phyloP scores from a whole-genome alignment of 37 sponge, comb jelly and placozoan species.

The Cliona cf. orientalis region DNA sequence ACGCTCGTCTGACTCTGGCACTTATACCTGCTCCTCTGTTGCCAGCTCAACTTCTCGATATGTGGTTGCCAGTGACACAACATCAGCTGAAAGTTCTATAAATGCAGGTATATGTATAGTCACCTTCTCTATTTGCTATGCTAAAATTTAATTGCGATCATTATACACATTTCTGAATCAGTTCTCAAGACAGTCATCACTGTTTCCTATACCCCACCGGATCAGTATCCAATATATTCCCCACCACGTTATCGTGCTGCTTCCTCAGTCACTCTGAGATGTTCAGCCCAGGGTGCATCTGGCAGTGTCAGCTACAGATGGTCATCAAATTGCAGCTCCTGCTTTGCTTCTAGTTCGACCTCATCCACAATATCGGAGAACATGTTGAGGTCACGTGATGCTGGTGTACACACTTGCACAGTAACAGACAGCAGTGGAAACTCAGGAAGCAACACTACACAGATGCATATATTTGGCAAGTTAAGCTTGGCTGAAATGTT shows the following conservation, averaged over 20 bases:
- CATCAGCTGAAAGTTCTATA: neutral
- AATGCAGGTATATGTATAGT: neutral
- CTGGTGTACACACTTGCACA: conserved; percentile 19
- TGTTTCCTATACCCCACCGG: neutral
- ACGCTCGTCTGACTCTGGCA: neutral
- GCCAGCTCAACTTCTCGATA: no score
- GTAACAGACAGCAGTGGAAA: conserved; percentile 7
- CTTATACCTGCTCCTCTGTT: neutral
- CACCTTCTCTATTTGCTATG: neutral
- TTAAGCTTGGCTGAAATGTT: neutral
- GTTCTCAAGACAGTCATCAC: neutral
- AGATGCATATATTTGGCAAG: conserved; percentile 18
- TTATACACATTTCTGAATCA: neutral
- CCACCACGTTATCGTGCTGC: conserved; percentile 2
- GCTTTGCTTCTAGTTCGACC: conserved; percentile 5
- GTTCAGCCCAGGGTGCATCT: neutral
- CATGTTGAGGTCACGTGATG: neutral
- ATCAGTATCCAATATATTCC: no score
- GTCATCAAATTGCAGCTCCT: conserved; percentile 12
- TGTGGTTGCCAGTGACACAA: neutral
- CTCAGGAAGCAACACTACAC: conserved; percentile 1
- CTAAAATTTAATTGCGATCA: neutral
- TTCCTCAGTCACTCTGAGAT: neutral
- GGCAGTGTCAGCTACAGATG: conserved; percentile 2
- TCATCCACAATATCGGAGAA: neutral